phyloP scores from a whole-genome alignment of 2,113 vertebrate genomes.

The Zapus hudsonius region DNA sequence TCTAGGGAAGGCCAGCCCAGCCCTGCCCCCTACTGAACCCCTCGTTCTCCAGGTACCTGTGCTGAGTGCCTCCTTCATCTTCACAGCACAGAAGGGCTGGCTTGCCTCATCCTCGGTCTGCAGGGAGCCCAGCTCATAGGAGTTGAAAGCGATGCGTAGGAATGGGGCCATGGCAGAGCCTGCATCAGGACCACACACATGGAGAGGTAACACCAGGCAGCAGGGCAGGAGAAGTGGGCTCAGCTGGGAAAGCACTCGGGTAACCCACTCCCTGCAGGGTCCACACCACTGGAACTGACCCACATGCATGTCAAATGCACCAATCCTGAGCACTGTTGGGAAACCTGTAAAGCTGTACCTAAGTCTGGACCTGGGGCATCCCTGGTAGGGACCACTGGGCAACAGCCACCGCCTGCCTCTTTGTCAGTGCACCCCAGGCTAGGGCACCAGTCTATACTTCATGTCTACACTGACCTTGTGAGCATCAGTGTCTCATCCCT shows the following conservation, averaged over 20 bases:
- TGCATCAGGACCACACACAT: not conserved
- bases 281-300: not conserved
- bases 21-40: not conserved
- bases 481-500: not conserved
- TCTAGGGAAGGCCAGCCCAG: not conserved
- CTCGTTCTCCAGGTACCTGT: conserved; percentile 87
- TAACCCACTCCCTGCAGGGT: not conserved
- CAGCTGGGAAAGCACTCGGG: not conserved
- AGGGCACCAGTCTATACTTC: no score
- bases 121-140: conserved; percentile 92
- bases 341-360: not conserved
- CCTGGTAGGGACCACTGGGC: not conserved
- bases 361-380: not conserved
- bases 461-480: not conserved
- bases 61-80: conserved; percentile 95
- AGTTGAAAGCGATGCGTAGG: conserved; percentile 95
- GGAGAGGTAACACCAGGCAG: not conserved
- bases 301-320: not conserved
- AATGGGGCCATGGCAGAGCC: conserved; percentile 92
- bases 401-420: not conserved
- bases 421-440: not conserved
- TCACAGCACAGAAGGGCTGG: conserved; percentile 95
- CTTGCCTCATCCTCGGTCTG: conserved; percentile 81
- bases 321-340: not conserved
- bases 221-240: not conserved